Percentiles rank a stretch among this genome's conserved stretches.
Conservation (phyloP, 2,888 invertebrate genomes). For the Cephus sareptanus region DNA sequence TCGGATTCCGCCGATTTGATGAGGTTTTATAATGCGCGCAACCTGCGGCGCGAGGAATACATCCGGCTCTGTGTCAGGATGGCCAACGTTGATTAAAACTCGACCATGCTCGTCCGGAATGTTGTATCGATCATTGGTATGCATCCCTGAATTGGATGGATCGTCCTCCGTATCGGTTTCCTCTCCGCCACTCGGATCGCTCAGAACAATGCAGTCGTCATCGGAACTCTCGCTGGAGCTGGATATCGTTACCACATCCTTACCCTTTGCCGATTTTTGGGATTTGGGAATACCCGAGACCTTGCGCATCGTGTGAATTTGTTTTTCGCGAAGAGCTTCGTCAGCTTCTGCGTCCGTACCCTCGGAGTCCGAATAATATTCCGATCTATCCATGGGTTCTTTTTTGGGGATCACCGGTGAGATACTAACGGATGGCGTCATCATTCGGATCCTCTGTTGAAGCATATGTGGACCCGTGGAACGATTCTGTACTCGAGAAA, state of each 20-base stretch:
- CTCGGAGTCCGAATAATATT: conserved; percentile 63
- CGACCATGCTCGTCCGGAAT: conserved; percentile 91
- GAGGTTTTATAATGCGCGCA: conserved; percentile 91
- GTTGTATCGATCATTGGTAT: conserved; percentile 93
- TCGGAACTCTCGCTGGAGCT: conserved; percentile 78
- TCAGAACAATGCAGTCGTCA: conserved; percentile 88
- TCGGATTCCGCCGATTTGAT: conserved; percentile 95
- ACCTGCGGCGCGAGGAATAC: conserved; percentile 93
- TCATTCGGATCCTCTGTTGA: conserved; percentile 64
- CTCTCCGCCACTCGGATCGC: conserved; percentile 83
- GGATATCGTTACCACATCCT: conserved; percentile 81
- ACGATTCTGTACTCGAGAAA: conserved; percentile 56
- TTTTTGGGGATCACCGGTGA: conserved; percentile 66
- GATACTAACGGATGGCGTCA: conserved; percentile 68
- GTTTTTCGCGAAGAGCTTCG: conserved; percentile 53
- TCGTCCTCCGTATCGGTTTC: conserved; percentile 87
- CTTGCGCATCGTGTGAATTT: conserved; percentile 51
- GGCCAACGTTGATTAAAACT: conserved; percentile 93
- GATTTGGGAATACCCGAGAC: conserved; percentile 40
- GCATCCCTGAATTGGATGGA: conserved; percentile 90
- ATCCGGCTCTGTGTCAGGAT: conserved; percentile 89
- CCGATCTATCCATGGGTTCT: conserved; percentile 54
- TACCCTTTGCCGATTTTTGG: conserved; percentile 57
- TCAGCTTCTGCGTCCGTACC: conserved; percentile 55
- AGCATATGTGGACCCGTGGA: conserved; percentile 46